Evolutionary conservation across 2,888 invertebrate genomes (phyloP), one percentile per base, ranked within the genome.

Genomic region (Nephrocerus scutellatus): DNA sequence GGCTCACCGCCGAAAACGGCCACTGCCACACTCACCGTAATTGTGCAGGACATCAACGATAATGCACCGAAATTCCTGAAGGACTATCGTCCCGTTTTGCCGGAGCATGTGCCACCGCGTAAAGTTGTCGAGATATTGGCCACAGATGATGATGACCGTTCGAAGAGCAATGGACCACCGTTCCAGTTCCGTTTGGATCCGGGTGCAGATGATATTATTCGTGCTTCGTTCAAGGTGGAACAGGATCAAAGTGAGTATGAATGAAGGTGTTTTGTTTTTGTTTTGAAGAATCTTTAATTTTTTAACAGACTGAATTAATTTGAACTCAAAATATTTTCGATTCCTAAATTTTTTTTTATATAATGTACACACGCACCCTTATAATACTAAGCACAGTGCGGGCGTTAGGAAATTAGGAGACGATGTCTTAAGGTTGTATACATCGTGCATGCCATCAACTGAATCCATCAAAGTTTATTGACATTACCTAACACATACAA

Each of bases 91-190:
- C 91, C 92, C 0, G 91, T 95, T 15, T 73, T 96, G 52, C 88
- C 88, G 10, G 95, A 96, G 68, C 92, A 95, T 64, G 84, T 89
- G 32, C 83, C 87, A 8, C 90, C 92, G 3, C 80, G 87, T 52
- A 89, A 89, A 69, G 90, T 92, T 2, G 88, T 91, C 4, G 92
- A 92, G 71, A 87, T 92, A 47, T 72, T 91, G 51, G 92, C 92
- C 2, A 92, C 91, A 4, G 92, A 92, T 59, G 91, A 92, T 60
- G 92, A 92, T 59, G 92, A 92, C 63, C 76, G 91, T 49, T 90
- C 88, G 1, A 92, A 90, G 66, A 90, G 88, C 58, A 93, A 93
- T 62, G 95, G 95, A 1, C 93, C 95, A 26, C 93, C 95, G n/a
- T 95, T 95, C 76, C 84, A 90, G 56, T 87, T 96, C 71, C 74